phyloP scores from a whole-genome alignment of 2,797 vertebrate species.

The Phrynocephalus forsythii region DNA sequence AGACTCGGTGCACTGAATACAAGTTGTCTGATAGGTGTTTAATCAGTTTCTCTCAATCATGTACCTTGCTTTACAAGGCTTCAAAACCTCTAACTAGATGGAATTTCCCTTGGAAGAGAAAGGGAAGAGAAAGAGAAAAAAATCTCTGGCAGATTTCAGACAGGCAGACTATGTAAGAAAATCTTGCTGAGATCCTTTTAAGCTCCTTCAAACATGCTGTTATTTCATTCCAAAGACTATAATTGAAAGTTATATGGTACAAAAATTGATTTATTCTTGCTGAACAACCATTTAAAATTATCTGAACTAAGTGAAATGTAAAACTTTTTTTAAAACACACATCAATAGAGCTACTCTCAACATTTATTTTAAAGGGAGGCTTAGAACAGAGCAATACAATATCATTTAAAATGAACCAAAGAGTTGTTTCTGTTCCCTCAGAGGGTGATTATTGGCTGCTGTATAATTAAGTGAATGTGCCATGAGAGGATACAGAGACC shows the following conservation, averaged over 20 bases:
- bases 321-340: conserved; percentile 58
- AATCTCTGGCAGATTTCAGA: conserved; percentile 36
- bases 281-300: conserved; percentile 70
- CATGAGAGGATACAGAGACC: conserved; percentile 57
- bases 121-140: fast-evolving
- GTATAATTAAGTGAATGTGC: conserved; percentile 60
- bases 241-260: conserved; percentile 69
- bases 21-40: background rate
- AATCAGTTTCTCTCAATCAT: background rate
- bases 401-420: conserved; percentile 59
- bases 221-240: conserved; percentile 57
- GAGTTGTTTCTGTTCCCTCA: conserved; percentile 61
- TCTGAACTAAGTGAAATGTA: conserved; percentile 68
- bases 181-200: conserved; percentile 44
- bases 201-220: conserved; percentile 47
- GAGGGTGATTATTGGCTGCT: conserved; percentile 56
- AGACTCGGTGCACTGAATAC: background rate
- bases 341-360: conserved; percentile 64
- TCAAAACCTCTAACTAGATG: background rate
- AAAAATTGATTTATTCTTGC: conserved; percentile 70
- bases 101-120: background rate
- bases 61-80: background rate
- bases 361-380: conserved; percentile 59
- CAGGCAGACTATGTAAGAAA: conserved; percentile 37
- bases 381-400: conserved; percentile 52